Evolutionary conservation across 92 coral and sea anemone species (phyloP).

Genomic region (Siderastrea radians): DNA sequence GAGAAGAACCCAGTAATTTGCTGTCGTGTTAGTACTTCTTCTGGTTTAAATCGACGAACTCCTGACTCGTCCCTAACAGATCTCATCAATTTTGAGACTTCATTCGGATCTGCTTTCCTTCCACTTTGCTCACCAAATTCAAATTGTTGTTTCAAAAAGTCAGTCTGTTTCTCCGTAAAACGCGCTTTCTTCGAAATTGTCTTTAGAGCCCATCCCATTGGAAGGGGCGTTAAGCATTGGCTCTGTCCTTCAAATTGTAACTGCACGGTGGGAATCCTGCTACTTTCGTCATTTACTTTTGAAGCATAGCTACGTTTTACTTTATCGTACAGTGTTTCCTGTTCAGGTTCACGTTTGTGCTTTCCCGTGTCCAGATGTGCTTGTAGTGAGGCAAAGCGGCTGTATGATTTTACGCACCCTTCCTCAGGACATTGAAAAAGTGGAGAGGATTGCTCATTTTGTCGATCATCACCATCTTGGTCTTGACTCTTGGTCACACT

Average conservation of each 20-base stretch:
- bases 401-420: constrained; percentile 10
- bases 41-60: no score
- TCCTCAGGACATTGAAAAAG: not conserved
- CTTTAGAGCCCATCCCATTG: no score
- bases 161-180: no score
- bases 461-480: no score
- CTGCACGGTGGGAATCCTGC: no score
- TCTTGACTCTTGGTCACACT: no score
- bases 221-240: no score
- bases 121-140: constrained; percentile 5
- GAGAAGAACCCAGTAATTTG: constrained; percentile 6
- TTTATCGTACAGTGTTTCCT: not conserved
- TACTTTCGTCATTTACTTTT: no score
- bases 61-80: constrained; percentile 16
- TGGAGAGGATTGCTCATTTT: no score
- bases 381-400: constrained; percentile 5
- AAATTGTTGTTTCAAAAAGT: no score
- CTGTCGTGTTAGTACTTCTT: not conserved
- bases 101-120: constrained; percentile 27
- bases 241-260: no score
- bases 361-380: constrained; percentile 7
- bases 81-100: constrained; percentile 3
- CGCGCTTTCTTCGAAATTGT: no score
- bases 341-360: not conserved
- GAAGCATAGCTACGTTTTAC: not conserved